Percentiles rank a stretch among this genome's conserved stretches.
Evolutionary conservation across 2,113 vertebrate species (phyloP).

Genomic region (Hippocampus guttulatus): DNA sequence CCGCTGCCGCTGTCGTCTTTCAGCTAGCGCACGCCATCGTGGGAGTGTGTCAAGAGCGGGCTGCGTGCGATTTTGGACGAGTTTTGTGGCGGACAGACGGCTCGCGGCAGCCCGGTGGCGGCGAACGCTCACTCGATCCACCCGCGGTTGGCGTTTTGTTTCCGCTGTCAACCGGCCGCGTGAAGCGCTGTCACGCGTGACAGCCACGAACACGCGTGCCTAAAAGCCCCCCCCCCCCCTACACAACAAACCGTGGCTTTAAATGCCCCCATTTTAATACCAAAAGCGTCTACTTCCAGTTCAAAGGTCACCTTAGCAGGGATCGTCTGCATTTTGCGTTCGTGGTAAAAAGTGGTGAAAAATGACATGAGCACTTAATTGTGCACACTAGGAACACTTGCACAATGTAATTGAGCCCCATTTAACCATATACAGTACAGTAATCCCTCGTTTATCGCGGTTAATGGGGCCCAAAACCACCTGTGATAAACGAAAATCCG

Average conservation of each 20-base stretch:
- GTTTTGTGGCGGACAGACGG: neutral
- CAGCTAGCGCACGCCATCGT: slow-evolving; percentile 51
- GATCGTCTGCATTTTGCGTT: slow-evolving; percentile 24
- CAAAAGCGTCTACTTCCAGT: slow-evolving; percentile 1
- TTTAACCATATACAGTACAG: too few relatives aligned
- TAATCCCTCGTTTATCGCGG: too few relatives aligned
- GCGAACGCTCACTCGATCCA: slow-evolving; percentile 36
- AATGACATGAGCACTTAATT: neutral
- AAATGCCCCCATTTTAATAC: neutral
- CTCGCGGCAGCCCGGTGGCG: neutral
- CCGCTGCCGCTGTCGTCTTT: slow-evolving; percentile 28
- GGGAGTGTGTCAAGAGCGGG: slow-evolving; percentile 3
- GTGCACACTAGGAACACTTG: neutral
- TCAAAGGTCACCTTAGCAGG: slow-evolving; percentile 15
- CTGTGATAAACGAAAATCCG: too few relatives aligned
- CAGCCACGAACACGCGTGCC: neutral
- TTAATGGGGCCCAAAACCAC: too few relatives aligned
- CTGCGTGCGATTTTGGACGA: slow-evolving; percentile 10
- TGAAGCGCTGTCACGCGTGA: slow-evolving; percentile 13
- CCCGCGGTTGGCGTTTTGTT: slow-evolving; percentile 8
- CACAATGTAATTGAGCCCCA: too few relatives aligned
- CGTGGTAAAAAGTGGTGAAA: neutral
- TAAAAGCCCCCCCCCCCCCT: neutral
- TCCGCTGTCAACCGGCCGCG: neutral
- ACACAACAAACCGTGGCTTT: neutral